phyloP scores from a whole-genome alignment of 2,888 invertebrate species.

The Celastrina argiolus region DNA sequence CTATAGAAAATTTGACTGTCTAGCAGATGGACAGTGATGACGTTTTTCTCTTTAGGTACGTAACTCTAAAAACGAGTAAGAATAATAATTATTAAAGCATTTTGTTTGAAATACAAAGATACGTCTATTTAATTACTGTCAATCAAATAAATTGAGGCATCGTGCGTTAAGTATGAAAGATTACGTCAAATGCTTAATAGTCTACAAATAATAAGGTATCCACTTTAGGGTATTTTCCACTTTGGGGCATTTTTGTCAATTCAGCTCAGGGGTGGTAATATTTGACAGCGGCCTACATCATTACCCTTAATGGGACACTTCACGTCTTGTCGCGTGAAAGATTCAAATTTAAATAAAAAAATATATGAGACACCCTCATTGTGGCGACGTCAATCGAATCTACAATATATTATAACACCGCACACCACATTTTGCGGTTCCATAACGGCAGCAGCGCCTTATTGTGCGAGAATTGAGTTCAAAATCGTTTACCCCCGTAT shows the following conservation, averaged over 20 bases:
- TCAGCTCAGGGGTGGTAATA: slow-evolving; percentile 8
- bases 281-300: slow-evolving; percentile 29
- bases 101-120: too few species aligned
- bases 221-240: neutral
- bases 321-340: slow-evolving; percentile 57
- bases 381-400: slow-evolving; percentile 66
- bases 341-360: slow-evolving; percentile 63
- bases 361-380: slow-evolving; percentile 65
- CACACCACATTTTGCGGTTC: slow-evolving; percentile 40
- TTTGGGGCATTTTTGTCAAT: neutral
- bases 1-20: too few species aligned
- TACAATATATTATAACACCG: slow-evolving; percentile 65
- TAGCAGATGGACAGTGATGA: too few species aligned
- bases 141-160: neutral
- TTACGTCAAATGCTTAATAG: neutral
- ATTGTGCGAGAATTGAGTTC: slow-evolving; percentile 44
- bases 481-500: slow-evolving; percentile 49
- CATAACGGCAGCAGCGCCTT: slow-evolving; percentile 36
- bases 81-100: too few species aligned
- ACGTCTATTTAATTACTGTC: too few species aligned
- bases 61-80: too few species aligned
- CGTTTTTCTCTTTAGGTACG: too few species aligned
- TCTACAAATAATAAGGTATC: neutral
- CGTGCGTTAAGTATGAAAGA: neutral
- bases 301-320: slow-evolving; percentile 53